phyloP scores from a whole-genome alignment of 64 coral and sea anemone species.

The Actinia equina region DNA sequence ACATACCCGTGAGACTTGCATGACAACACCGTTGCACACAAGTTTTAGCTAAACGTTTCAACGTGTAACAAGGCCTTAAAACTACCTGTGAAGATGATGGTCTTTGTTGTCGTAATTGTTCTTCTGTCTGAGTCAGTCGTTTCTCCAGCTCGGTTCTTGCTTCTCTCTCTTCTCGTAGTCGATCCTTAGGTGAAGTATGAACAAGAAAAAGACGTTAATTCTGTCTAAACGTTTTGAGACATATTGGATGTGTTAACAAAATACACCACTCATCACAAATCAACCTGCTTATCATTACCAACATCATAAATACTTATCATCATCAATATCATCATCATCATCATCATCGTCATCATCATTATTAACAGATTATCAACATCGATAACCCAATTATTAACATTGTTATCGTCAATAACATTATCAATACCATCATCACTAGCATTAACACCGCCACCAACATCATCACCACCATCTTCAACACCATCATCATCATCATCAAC shows the following conservation, averaged over 20 bases:
- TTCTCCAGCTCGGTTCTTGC: constrained; percentile 27
- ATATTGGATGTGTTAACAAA: not conserved
- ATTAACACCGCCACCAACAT: not conserved
- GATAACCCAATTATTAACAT: not conserved
- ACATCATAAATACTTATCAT: too few relatives aligned
- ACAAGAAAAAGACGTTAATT: not conserved
- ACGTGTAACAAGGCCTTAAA: too few relatives aligned
- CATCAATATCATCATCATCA: not conserved
- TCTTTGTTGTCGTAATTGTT: constrained; percentile 3
- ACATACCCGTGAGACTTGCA: too few relatives aligned
- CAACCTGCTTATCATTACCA: not conserved
- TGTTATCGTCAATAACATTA: too few relatives aligned
- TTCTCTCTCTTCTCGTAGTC: constrained; percentile 6
- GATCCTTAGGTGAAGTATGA: not conserved
- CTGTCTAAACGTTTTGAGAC: not conserved
- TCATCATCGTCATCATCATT: not conserved
- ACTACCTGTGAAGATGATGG: not conserved
- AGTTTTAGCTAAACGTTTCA: too few relatives aligned
- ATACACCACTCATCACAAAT: not conserved
- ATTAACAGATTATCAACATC: not conserved
- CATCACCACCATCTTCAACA: too few relatives aligned
- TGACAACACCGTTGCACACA: too few relatives aligned
- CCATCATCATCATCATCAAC: too few relatives aligned
- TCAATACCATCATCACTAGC: not conserved
- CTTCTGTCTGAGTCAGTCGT: constrained; percentile 2